Evolutionary conservation across 2,888 invertebrate species (phyloP).

Genomic region (Neoaliturus tenellus): DNA sequence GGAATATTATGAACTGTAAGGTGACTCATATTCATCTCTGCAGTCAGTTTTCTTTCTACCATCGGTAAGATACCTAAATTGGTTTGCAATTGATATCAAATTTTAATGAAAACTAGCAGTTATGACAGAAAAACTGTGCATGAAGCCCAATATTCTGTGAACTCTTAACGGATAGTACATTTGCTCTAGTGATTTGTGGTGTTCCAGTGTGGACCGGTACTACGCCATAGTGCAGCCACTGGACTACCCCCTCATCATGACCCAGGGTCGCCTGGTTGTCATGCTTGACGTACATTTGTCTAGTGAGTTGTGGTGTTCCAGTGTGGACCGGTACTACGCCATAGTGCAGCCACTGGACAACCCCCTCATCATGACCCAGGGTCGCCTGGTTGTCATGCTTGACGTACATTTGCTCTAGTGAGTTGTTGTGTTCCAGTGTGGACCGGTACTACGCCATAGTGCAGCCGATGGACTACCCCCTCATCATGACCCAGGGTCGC

Average conservation of each 20-base stretch:
- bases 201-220: conserved; percentile 85
- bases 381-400: conserved; percentile 86
- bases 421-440: conserved; percentile 85
- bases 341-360: conserved; percentile 96
- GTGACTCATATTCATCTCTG: too few species aligned
- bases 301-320: conserved; percentile 82
- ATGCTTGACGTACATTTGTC: conserved; percentile 86
- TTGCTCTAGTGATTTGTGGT: conserved; percentile 85
- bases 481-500: conserved; percentile 92
- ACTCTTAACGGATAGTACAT: too few species aligned
- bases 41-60: too few species aligned
- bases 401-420: conserved; percentile 87
- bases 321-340: conserved; percentile 92
- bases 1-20: too few species aligned
- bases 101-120: too few species aligned
- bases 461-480: conserved; percentile 93
- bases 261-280: conserved; percentile 84
- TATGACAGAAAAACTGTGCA: too few species aligned
- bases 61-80: too few species aligned
- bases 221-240: conserved; percentile 96
- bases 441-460: conserved; percentile 95
- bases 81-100: too few species aligned
- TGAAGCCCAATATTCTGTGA: too few species aligned
- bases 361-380: conserved; percentile 93
- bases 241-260: conserved; percentile 96